phyloP scores from a whole-genome alignment of 1,140 invertebrate genomes.

The Rhyzopertha dominica region DNA sequence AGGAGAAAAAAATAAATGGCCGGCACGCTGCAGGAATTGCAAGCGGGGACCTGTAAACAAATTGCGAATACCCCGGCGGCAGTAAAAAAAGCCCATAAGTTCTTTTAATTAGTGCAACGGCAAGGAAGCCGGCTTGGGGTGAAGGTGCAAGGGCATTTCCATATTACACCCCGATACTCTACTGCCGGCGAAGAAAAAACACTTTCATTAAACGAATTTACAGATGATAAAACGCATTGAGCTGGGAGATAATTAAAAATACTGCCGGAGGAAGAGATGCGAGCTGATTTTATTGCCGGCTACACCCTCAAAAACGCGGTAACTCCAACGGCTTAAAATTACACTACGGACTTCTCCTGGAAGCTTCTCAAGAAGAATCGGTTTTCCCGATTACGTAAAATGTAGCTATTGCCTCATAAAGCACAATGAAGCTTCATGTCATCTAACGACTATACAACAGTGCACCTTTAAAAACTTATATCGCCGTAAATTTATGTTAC shows the following conservation, averaged over 20 bases:
- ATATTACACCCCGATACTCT: constrained; percentile 26
- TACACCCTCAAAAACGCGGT: too few species aligned
- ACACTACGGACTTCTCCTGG: too few species aligned
- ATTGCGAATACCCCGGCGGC: constrained; percentile 20
- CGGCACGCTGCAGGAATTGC: constrained; percentile 11
- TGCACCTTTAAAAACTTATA: too few species aligned
- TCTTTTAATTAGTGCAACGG: constrained; percentile 29
- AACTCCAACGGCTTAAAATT: too few species aligned
- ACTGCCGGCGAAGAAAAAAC: constrained; percentile 14
- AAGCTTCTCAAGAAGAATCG: too few species aligned
- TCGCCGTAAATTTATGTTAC: too few species aligned
- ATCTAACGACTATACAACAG: too few species aligned
- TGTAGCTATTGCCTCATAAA: too few species aligned
- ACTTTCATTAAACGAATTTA: constrained; percentile 30
- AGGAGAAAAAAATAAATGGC: constrained; percentile 12
- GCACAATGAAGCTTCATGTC: too few species aligned
- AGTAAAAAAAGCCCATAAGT: constrained; percentile 31
- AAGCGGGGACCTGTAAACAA: constrained; percentile 22
- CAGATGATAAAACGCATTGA: constrained; percentile 24
- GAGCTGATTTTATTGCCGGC: too few species aligned
- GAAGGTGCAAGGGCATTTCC: constrained; percentile 20
- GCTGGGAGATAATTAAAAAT: constrained; percentile 28
- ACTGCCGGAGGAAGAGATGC: not conserved
- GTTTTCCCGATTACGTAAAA: too few species aligned
- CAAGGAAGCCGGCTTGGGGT: constrained; percentile 21